Evolutionary conservation across 2,797 vertebrate genomes (phyloP).

Genomic region (Pipistrellus pipistrellus): DNA sequence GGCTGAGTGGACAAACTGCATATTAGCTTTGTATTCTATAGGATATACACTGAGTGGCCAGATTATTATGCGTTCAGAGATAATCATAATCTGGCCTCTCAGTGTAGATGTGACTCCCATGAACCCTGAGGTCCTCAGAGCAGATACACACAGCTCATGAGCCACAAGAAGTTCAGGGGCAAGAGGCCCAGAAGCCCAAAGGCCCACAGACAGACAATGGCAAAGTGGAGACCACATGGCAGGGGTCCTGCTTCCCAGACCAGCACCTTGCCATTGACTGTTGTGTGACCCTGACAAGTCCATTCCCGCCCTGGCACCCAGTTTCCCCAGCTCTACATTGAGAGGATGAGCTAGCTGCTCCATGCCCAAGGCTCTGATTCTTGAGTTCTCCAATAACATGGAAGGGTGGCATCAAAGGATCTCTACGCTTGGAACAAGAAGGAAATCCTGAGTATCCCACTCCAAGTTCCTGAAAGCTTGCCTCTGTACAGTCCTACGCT

Average conservation of each 20-base stretch:
- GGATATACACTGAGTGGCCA: too few relatives aligned
- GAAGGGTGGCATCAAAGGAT: background rate
- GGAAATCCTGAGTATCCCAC: background rate
- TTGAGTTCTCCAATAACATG: background rate
- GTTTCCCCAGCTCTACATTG: background rate
- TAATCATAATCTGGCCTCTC: too few relatives aligned
- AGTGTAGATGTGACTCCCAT: background rate
- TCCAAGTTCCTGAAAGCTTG: background rate
- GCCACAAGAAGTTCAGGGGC: background rate
- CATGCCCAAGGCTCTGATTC: background rate
- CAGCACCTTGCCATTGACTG: background rate
- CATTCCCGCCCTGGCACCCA: background rate
- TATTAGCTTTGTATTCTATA: too few relatives aligned
- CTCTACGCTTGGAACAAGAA: background rate
- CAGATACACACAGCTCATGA: background rate
- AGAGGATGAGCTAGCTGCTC: background rate
- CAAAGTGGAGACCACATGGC: background rate
- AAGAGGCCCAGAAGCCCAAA: background rate
- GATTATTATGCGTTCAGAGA: too few relatives aligned
- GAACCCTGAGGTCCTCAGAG: background rate
- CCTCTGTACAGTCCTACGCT: background rate
- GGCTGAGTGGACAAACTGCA: too few relatives aligned
- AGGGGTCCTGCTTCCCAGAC: background rate
- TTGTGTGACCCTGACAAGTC: background rate
- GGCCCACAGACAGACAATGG: background rate